A percentile compares a stretch with the other conserved stretches of the same genome.
Evolutionary conservation across 2,888 invertebrate genomes (phyloP).

Genomic region (Koerneria pararmatus): DNA sequence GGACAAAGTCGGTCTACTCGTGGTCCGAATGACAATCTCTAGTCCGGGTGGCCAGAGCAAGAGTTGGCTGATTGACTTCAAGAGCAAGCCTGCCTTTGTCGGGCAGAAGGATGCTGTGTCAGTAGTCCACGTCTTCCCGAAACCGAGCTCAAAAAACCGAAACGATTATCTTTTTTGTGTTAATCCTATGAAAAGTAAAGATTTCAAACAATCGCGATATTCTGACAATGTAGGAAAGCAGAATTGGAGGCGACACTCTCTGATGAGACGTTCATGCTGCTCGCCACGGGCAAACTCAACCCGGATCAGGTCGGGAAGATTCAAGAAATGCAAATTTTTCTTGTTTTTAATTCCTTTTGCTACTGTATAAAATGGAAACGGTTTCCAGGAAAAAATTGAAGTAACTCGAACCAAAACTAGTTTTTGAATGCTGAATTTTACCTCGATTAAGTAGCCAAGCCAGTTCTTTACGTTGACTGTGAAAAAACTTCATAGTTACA

Average conservation of each 20-base stretch:
- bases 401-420: too few species aligned
- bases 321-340: too few species aligned
- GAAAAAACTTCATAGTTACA: too few species aligned
- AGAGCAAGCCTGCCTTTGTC: conserved; percentile 63
- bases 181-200: background rate
- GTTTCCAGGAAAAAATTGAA: too few species aligned
- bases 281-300: conserved; percentile 84
- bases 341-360: too few species aligned
- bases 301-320: conserved; percentile 88
- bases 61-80: conserved; percentile 87
- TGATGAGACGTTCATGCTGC: conserved; percentile 82
- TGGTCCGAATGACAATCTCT: conserved; percentile 67
- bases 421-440: too few species aligned
- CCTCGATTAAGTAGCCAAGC: too few species aligned
- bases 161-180: too few species aligned
- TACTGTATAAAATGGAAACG: too few species aligned
- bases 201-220: background rate
- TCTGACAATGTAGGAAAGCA: conserved; percentile 16
- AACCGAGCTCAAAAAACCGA: too few species aligned
- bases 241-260: conserved; percentile 15
- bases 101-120: conserved; percentile 25
- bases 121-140: conserved; percentile 24
- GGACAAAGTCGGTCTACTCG: conserved; percentile 74
- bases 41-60: conserved; percentile 64
- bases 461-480: too few species aligned